phyloP scores from a whole-genome alignment of 2,797 vertebrate genomes.

The Pangasius krempfi region DNA sequence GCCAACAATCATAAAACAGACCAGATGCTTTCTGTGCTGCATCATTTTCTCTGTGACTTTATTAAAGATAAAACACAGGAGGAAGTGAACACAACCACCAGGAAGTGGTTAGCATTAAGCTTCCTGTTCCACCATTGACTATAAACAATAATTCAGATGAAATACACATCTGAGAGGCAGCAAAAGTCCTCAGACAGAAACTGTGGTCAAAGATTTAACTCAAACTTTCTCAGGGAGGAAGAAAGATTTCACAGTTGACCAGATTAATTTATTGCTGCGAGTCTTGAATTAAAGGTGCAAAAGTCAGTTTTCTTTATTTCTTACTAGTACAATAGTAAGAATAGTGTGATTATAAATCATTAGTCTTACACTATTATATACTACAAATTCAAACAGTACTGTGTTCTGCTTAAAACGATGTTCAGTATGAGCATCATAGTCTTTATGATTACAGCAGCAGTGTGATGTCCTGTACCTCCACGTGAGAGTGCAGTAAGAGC shows the following conservation, averaged over 20 bases:
- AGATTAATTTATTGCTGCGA: too few species aligned
- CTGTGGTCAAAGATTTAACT: neutral
- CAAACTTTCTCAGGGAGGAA: neutral
- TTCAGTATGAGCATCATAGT: neutral
- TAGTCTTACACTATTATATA: neutral
- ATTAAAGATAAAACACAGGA: constrained; percentile 53
- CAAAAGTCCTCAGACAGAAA: neutral
- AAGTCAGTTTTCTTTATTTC: neutral
- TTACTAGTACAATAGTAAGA: neutral
- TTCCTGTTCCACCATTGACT: constrained; percentile 65
- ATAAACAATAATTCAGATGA: constrained; percentile 43
- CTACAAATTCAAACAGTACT: neutral
- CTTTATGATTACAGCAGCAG: neutral
- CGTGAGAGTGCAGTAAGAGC: constrained; percentile 81
- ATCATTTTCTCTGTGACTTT: constrained; percentile 17
- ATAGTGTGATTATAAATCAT: neutral
- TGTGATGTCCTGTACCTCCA: constrained; percentile 76
- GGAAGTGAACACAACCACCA: constrained; percentile 61
- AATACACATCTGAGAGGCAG: neutral
- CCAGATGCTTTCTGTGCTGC: constrained; percentile 4
- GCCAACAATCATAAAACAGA: neutral
- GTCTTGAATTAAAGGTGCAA: neutral
- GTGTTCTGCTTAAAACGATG: neutral
- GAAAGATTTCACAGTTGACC: neutral
- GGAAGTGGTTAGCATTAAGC: constrained; percentile 60